These are phyloP conservation scores for Petrosia ficiformis DNA, from an alignment of 37 sponge, comb jelly and placozoan genomes.

Conservation along the genomic window DNA sequence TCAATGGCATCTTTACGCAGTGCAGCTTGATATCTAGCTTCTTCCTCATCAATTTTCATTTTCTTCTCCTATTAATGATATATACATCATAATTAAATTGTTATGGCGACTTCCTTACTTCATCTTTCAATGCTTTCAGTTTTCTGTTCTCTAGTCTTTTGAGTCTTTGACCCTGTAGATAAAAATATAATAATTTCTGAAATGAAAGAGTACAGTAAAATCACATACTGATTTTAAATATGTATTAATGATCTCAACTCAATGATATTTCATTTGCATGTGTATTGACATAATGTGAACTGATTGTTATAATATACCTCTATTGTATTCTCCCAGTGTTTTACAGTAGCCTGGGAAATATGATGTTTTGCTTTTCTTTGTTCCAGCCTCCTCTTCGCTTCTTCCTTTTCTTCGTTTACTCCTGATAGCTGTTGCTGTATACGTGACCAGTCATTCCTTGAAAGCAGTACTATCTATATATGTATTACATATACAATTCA, in stretches of 20 bases:
- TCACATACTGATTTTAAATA: too few species aligned
- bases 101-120: constrained; percentile 16
- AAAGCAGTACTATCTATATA: background rate
- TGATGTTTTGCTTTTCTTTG: constrained; percentile 18
- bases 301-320: constrained; percentile 30
- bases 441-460: background rate
- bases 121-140: constrained; percentile 66
- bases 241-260: too few species aligned
- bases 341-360: constrained; percentile 48
- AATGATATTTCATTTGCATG: too few species aligned
- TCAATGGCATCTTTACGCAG: constrained; percentile 79
- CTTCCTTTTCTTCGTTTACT: constrained; percentile 6
- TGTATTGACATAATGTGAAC: background rate
- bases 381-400: background rate
- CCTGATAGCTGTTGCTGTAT: background rate
- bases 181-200: too few species aligned
- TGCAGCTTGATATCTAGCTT: constrained; percentile 78
- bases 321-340: constrained; percentile 82
- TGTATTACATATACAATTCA: too few species aligned
- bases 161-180: constrained; percentile 62
- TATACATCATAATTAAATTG: background rate
- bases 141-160: constrained; percentile 64
- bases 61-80: constrained; percentile 29
- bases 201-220: too few species aligned
- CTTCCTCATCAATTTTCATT: constrained; percentile 68